Evolutionary conservation across 1,140 invertebrate genomes (phyloP).

Genomic region (Drosophila oshimai): DNA sequence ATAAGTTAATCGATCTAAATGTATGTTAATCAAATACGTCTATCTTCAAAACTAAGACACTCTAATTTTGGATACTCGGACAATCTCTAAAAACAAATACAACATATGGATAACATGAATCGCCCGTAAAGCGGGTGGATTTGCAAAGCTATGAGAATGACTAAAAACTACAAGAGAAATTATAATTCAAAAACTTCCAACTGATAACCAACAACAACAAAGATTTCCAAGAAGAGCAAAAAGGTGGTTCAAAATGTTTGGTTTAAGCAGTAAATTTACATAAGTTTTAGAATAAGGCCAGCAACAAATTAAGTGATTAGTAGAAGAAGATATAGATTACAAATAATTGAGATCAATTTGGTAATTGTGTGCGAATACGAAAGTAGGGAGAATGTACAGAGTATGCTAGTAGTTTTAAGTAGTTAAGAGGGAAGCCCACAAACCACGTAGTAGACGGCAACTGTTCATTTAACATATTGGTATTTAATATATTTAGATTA

Average conservation of each 20-base stretch:
- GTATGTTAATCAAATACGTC: neutral
- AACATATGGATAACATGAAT: neutral
- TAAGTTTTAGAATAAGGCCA: conserved; percentile 43
- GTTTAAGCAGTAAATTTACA: conserved; percentile 64
- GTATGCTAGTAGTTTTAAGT: conserved; percentile 34
- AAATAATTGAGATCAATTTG: conserved; percentile 49
- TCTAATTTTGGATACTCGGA: neutral
- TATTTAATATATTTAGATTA: conserved; percentile 81
- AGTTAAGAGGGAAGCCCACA: conserved; percentile 63
- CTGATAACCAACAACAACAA: conserved; percentile 27
- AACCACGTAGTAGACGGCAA: conserved; percentile 73
- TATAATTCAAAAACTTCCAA: conserved; percentile 25
- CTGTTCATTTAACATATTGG: conserved; percentile 77
- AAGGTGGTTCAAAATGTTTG: conserved; percentile 25
- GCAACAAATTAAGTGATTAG: conserved; percentile 66
- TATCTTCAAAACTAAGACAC: neutral
- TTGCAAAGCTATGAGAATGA: conserved; percentile 14
- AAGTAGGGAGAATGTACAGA: conserved; percentile 39
- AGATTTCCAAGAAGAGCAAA: conserved; percentile 20
- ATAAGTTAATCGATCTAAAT: neutral
- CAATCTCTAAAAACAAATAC: neutral
- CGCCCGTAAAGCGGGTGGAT: neutral
- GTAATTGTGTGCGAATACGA: conserved; percentile 55
- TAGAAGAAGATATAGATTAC: conserved; percentile 55
- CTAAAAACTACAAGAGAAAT: conserved; percentile 21